Percentiles rank a stretch among this genome's conserved stretches.
Conservation (phyloP, 2,113 vertebrate genomes). For the Callipepla squamata region DNA sequence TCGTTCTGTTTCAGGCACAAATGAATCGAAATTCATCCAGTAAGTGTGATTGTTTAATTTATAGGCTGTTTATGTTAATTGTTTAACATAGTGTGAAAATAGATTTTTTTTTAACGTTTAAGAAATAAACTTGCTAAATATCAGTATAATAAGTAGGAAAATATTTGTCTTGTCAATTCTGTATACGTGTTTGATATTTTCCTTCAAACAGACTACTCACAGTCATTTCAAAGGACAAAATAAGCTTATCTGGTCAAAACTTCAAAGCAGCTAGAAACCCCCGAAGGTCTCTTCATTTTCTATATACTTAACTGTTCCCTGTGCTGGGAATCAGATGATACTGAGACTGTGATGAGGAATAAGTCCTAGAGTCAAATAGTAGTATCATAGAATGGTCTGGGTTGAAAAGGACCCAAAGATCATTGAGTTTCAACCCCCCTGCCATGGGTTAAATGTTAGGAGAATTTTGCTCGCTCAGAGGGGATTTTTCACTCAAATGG, state of each 20-base stretch:
- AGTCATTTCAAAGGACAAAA: background rate
- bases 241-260: background rate
- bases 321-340: background rate
- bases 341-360: background rate
- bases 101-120: background rate
- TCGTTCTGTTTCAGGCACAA: conserved; percentile 84
- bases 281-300: background rate
- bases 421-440: no score
- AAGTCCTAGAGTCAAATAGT: background rate
- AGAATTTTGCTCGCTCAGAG: no score
- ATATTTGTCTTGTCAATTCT: background rate
- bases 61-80: background rate
- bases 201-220: background rate
- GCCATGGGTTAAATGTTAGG: no score
- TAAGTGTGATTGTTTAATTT: conserved; percentile 82
- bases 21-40: conserved; percentile 93
- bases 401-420: no score
- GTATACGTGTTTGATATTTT: background rate
- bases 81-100: background rate
- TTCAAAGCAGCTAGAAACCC: background rate
- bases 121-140: background rate
- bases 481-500: background rate
- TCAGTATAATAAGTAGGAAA: background rate
- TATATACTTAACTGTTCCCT: background rate
- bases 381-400: no score